Evolutionary conservation across 2,797 vertebrate species (phyloP).

Genomic region (Argya squamiceps): DNA sequence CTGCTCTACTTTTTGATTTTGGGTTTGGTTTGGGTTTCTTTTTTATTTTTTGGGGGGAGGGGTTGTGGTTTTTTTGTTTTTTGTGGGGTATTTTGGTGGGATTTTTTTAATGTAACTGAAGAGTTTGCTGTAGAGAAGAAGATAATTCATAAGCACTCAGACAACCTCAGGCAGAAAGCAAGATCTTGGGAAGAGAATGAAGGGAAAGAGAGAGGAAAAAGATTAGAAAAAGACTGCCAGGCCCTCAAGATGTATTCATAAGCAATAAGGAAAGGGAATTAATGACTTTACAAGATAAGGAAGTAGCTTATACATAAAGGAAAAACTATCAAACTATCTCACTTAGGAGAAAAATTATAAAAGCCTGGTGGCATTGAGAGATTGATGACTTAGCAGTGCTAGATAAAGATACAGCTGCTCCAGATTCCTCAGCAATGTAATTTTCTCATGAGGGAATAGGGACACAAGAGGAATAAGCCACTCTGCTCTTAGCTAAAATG

Average conservation of each 20-base stretch:
- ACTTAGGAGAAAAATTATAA: neutral
- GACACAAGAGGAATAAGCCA: neutral
- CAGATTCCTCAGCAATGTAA: neutral
- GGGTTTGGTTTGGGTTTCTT: too few species aligned
- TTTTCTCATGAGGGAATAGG: neutral
- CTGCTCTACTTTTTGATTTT: fast-evolving
- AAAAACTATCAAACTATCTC: neutral
- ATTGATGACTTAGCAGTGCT: neutral
- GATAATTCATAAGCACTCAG: neutral
- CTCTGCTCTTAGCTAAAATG: neutral
- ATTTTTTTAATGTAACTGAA: neutral
- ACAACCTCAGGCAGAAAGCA: neutral
- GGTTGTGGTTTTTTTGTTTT: too few species aligned
- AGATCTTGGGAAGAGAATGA: neutral
- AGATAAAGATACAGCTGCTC: neutral
- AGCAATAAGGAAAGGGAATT: neutral
- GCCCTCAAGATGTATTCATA: neutral
- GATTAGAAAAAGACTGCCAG: neutral
- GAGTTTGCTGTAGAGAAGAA: neutral
- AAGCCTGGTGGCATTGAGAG: neutral
- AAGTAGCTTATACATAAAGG: neutral
- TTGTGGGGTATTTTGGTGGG: too few species aligned
- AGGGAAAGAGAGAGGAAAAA: neutral
- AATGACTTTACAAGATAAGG: neutral
- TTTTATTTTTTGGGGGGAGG: neutral